Evolutionary conservation across 2,797 vertebrate species (phyloP).

Genomic region (Dicrostonyx torquatus): DNA sequence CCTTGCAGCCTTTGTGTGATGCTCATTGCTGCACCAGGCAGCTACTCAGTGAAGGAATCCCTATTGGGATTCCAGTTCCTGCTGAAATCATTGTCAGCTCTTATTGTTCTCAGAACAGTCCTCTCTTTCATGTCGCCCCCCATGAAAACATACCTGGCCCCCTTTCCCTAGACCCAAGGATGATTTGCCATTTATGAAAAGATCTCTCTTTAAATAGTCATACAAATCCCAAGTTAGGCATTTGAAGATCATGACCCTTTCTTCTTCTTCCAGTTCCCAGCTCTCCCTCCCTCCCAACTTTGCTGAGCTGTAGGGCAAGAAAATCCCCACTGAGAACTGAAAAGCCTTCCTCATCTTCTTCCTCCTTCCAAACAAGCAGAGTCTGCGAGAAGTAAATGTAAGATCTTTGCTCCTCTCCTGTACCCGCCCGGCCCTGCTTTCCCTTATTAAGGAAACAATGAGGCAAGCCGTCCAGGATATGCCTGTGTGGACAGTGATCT

Average conservation of each 20-base stretch:
- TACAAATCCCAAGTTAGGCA: conserved; percentile 64
- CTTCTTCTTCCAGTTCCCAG: conserved; percentile 52
- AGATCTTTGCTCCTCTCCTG: background rate
- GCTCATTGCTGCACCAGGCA: conserved; percentile 82
- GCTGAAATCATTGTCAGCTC: conserved; percentile 75
- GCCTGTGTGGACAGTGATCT: conserved; percentile 66
- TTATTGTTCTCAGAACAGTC: conserved; percentile 70
- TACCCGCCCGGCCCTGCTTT: background rate
- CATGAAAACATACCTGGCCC: conserved; percentile 61
- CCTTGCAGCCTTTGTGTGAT: conserved; percentile 75
- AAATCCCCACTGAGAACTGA: conserved; percentile 27
- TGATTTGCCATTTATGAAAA: conserved; percentile 71
- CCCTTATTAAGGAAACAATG: conserved; percentile 79
- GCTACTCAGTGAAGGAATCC: conserved; percentile 73
- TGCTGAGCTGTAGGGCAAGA: conserved; percentile 29
- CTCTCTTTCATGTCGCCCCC: conserved; percentile 42
- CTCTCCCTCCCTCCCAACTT: conserved; percentile 56
- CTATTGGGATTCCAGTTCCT: conserved; percentile 74
- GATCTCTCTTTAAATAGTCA: conserved; percentile 57
- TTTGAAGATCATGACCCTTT: conserved; percentile 72
- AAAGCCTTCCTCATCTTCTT: background rate
- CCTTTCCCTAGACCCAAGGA: conserved; percentile 47
- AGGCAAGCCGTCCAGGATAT: conserved; percentile 57
- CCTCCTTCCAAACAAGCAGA: background rate
- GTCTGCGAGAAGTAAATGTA: conserved; percentile 42